These are phyloP conservation scores for Dipodomys stephensi DNA, from an alignment of 2,113 vertebrate genomes.

Conservation along the genomic window DNA sequence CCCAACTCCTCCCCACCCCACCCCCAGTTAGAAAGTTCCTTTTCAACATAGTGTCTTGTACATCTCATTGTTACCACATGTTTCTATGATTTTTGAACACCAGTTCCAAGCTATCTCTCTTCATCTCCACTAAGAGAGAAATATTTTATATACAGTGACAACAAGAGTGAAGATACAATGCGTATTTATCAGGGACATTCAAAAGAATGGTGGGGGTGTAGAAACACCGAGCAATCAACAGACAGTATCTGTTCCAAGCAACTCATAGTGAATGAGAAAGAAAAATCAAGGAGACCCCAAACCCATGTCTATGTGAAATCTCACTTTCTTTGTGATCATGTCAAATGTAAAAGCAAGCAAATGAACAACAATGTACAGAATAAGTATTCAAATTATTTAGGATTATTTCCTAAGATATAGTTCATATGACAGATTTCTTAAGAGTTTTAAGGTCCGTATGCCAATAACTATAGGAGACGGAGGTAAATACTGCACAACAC, in stretches of 20 bases:
- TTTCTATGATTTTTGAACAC: background rate
- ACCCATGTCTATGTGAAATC: background rate
- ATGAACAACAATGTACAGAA: background rate
- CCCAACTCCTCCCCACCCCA: too few relatives aligned
- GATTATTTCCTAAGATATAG: background rate
- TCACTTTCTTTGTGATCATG: background rate
- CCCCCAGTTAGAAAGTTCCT: too few relatives aligned
- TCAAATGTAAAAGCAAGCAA: slow-evolving; percentile 12
- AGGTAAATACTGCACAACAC: background rate
- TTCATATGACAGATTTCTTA: background rate
- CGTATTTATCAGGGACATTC: background rate
- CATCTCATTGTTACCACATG: too few relatives aligned
- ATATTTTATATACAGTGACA: background rate
- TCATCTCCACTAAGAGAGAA: background rate
- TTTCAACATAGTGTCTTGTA: too few relatives aligned
- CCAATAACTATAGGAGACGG: background rate
- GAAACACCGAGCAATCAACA: background rate
- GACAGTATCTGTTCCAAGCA: background rate
- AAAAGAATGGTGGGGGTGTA: background rate
- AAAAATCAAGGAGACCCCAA: background rate
- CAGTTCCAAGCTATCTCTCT: background rate
- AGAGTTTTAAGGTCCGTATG: background rate
- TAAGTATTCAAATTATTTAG: background rate
- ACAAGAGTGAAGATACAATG: background rate
- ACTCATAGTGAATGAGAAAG: background rate